Evolutionary conservation across 2,888 invertebrate genomes (phyloP).

Genomic region (Zootermopsis nevadensis): DNA sequence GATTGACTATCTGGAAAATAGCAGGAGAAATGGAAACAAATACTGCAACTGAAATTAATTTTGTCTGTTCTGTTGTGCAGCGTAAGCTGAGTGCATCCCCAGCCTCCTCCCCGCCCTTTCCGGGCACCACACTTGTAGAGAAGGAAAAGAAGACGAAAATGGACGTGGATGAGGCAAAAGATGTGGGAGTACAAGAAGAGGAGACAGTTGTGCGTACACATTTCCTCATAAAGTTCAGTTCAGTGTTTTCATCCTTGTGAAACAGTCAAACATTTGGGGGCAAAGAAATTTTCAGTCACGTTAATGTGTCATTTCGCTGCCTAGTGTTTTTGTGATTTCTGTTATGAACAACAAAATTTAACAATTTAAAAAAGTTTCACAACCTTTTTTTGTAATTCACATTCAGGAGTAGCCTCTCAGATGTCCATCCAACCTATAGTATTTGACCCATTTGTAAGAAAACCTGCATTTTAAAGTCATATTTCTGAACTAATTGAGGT

Average conservation of each 20-base stretch:
- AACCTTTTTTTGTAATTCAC: too few relatives aligned
- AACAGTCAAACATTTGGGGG: neutral
- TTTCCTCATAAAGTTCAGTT: conserved; percentile 54
- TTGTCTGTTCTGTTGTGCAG: conserved; percentile 25
- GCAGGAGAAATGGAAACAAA: too few relatives aligned
- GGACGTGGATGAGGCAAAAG: conserved; percentile 59
- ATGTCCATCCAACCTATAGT: too few relatives aligned
- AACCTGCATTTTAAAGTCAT: too few relatives aligned
- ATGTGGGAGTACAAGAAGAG: conserved; percentile 55
- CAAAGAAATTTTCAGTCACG: neutral
- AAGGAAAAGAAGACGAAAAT: conserved; percentile 69
- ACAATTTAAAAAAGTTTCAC: neutral
- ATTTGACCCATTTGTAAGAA: too few relatives aligned
- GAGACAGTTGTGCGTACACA: conserved; percentile 23
- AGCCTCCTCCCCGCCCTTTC: conserved; percentile 11
- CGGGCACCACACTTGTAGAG: conserved; percentile 55
- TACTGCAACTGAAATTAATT: too few relatives aligned
- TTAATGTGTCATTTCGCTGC: neutral
- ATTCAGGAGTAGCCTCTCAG: too few relatives aligned
- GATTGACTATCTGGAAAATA: neutral
- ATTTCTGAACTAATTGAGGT: too few relatives aligned
- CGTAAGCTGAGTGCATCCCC: conserved; percentile 44
- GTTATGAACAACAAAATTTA: neutral
- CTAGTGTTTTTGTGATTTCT: too few relatives aligned
- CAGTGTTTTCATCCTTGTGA: neutral